Evolutionary conservation across 2,113 vertebrate species (phyloP), one percentile per base, ranked within the genome.

Genomic region (Spea bombifrons): DNA sequence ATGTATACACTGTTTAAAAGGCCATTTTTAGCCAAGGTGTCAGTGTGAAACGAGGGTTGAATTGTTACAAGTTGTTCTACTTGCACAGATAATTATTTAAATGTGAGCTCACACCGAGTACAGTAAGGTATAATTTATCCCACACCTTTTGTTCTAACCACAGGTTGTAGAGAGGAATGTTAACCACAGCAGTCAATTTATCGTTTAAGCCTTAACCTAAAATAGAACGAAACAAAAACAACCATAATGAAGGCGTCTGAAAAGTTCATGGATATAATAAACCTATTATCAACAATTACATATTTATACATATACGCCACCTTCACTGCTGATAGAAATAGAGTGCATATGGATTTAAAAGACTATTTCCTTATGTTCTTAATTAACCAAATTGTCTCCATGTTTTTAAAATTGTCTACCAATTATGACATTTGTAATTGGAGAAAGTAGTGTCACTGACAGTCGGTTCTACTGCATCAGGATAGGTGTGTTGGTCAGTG

Each of bases 71-170:
- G 61, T 16, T 73, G 71, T 74, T 80, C 53, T 48, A 52, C 57
- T 55, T 15, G 16, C 17, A 45, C 6, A 52, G 17, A 6, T 65
- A 68, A 59, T 44, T 57, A 66, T 48, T 71, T 65, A 64, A 69
- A 64, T 47, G 55, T 52, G 65, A 12, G 64, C 61, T 74, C 78
- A 61, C 78, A 13, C 52, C 3, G 64, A 8, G 71, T 74, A 61
- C 78, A 50, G 71, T 50, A 57, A 46, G 46, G 45, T 80, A 73
- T 80, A 80, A 74, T 80, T 80, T 74, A 50, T 46, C 64, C 52
- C 44, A 7, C 64, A 74, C 45, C 78, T 80, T 73, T 73, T 79
- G 70, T 73, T 74, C 78, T 48, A 61, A n/a, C 48, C 69, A 44
- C 63, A 59, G 50, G 4, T 16, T 52, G 49, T 71, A 53, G 45